Evolutionary conservation across 2,797 vertebrate genomes (phyloP), one percentile per base, ranked within the genome.

Genomic region (Pangasius djambal): DNA sequence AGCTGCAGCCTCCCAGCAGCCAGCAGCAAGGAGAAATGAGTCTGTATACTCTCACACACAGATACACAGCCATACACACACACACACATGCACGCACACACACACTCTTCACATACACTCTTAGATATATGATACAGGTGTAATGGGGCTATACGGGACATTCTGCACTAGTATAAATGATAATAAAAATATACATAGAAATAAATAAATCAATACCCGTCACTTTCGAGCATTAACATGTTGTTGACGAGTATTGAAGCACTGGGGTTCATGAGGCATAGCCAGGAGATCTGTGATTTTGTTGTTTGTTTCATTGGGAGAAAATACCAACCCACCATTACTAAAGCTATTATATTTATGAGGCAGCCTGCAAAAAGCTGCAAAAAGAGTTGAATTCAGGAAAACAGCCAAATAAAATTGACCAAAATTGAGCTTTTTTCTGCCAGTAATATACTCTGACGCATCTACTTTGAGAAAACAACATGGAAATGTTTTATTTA

Each of bases 1-100:
- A 91, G 92, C 89, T 91, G 92, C 92, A 94, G 81, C 82, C 89
- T 85, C 57, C 87, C 85, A 86, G 87, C 74, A 44, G 34, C n/a
- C 78, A 79, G 77, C 65, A 67, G 40, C 22, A 20, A 87, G 55
- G 82, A 89, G 88, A 74, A 75, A 87, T 78, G 85, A 87, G 90
- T 79, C 63, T 87, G 75, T 28, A 22, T 37, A 44, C 15, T 67
- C 72, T 40, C 69, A 81, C 78, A 18, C 48, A n/a, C 8, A 10
- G n/a, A 57, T 6, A 57, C 55, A 72, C 69, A 82, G 48, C 72
- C 20, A 52, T 12, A 79, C 57, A 85, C 55, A 59, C 83, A 34
- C 40, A 70, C 61, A 72, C 65, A 65, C 48, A 86, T 34, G 72
- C 74, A 75, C 81, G 4, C 9, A 28, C 22, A 48, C 40, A 52